Evolutionary conservation across 2,113 vertebrate genomes (phyloP).

Genomic region (Myrmecophaga tridactyla): DNA sequence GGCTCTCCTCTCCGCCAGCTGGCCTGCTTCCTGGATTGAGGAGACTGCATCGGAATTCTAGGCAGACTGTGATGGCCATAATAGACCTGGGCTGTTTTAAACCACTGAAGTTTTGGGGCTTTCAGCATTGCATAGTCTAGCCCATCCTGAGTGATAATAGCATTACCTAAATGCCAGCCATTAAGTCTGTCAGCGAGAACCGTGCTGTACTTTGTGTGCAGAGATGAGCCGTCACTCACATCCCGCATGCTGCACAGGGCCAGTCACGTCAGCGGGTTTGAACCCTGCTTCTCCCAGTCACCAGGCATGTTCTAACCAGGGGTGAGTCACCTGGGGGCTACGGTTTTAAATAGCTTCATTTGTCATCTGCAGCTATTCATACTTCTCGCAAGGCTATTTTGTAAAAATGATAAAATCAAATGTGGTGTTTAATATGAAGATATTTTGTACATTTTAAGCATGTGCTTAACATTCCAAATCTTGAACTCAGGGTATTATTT

Average conservation of each 20-base stretch:
- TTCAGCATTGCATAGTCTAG: neutral
- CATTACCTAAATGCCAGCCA: rapidly evolving
- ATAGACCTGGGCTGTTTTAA: neutral
- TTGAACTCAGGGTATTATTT: neutral
- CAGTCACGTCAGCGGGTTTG: neutral
- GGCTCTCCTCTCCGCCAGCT: neutral
- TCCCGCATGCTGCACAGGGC: neutral
- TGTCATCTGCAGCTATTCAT: neutral
- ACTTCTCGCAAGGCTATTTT: neutral
- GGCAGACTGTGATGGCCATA: neutral
- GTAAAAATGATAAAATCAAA: neutral
- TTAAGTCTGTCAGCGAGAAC: neutral
- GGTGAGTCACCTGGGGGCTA: neutral
- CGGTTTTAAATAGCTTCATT: neutral
- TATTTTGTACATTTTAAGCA: neutral
- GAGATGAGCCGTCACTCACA: neutral
- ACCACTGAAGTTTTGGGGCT: neutral
- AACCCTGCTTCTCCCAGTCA: neutral
- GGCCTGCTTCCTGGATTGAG: neutral
- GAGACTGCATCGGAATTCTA: neutral
- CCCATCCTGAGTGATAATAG: no score
- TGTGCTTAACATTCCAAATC: neutral
- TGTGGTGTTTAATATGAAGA: neutral
- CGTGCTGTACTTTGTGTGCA: neutral
- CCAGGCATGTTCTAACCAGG: neutral